Percentiles rank a stretch among this genome's conserved stretches.
These are phyloP conservation scores for Drosophila phalerata DNA, from an alignment of 2,888 invertebrate species.

Conservation along the genomic window DNA sequence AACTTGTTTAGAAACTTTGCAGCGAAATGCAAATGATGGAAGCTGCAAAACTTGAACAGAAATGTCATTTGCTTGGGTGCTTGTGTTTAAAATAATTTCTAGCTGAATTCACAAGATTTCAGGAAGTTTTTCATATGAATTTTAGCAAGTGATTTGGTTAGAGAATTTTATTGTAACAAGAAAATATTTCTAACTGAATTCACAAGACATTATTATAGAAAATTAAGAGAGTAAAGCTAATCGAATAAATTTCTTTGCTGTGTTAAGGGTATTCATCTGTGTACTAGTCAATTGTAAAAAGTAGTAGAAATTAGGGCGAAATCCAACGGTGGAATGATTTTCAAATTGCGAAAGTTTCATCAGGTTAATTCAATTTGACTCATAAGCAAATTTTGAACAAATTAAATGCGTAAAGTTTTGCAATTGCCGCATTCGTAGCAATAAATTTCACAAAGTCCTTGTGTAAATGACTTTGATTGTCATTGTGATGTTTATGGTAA, in stretches of 20 bases:
- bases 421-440: conserved; percentile 64
- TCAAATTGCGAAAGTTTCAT: conserved; percentile 50
- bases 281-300: not conserved
- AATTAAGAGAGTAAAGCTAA: not conserved
- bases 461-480: conserved; percentile 76
- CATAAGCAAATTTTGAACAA: conserved; percentile 74
- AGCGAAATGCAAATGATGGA: conserved; percentile 53
- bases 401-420: conserved; percentile 76
- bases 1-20: conserved; percentile 55
- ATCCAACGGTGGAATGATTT: conserved; percentile 23
- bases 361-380: conserved; percentile 76
- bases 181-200: not conserved
- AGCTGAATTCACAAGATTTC: conserved; percentile 18
- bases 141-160: not conserved
- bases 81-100: conserved; percentile 22
- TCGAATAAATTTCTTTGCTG: not conserved
- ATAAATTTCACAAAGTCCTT: conserved; percentile 75
- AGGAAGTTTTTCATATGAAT: not conserved
- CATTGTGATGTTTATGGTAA: conserved; percentile 48
- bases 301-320: conserved; percentile 1
- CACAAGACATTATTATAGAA: too few species aligned
- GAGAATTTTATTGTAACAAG: too few species aligned
- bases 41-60: conserved; percentile 29
- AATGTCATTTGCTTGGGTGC: conserved; percentile 12
- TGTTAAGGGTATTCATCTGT: not conserved